Base-by-base conservation (phyloP, 37 sponge, comb jelly and placozoan genomes). In the Chondrilla cf. caribensis region DNA sequence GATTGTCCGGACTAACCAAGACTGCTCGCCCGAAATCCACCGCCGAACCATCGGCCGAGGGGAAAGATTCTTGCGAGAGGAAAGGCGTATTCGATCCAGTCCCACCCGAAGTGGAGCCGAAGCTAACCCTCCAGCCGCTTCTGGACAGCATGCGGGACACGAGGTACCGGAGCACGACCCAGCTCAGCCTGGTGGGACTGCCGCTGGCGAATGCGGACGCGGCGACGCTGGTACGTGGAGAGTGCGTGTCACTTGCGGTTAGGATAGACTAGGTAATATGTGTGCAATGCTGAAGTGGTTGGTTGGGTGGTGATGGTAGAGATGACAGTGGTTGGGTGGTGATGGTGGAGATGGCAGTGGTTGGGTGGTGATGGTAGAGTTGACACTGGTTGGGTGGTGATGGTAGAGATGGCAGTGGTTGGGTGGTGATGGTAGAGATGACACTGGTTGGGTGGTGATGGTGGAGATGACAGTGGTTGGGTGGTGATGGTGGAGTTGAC, bases 151-250 rank as follows among this genome's bases (percentile, higher is more conserved):
- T 73, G 41, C 19, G 36, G 6, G 76, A 73, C 24, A 36, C 25
- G 42, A 73, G 41, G 25, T 73, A 73, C 44, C 17, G 24, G 24
- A 4, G 40, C 14, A 24, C 40, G 44, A 15, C 6, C n/a, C 41
- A 73, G n/a, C 36, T 73, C 0, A 40, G 76, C 25, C 0, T 73
- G 43, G 9, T 36, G 21, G 76, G 41, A 24, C 11, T 73, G 41
- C 7, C 11, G 0, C 76, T 73, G 24, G 36, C 1, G 42, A 73
- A 73, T 37, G 76, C 76, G 3, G 76, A 73, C 24, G 76, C 76
- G 0, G 76, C 76, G 15, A 36, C 76, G 2, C 2, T 73, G 42
- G 76, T 73, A 37, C 36, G 43, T 22, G n/a, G 32, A n/a, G 6
- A 35, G 70, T 28, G 6, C 3, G 7, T 2, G 7, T 68, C 17